Base-by-base conservation (phyloP, 2,888 invertebrate species). In the Sarcophaga carnaria region DNA sequence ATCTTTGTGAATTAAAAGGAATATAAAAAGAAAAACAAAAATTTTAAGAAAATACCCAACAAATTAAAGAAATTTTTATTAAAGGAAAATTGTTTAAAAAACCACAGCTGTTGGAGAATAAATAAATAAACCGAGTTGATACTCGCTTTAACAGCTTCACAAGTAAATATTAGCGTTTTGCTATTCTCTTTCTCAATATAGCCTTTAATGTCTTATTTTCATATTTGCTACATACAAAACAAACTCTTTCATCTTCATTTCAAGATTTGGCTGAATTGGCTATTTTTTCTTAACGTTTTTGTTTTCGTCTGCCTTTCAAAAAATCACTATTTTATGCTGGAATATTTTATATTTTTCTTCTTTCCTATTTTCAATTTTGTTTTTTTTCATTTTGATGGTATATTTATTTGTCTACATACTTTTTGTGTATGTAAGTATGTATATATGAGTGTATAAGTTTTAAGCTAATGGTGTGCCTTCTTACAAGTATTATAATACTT, bases 91-190 rank as follows among this genome's bases (percentile, higher is more conserved):
- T 37, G 37, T 37, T 37, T 60, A 37, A 37, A 72, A 72, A 25
- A 60, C 59, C 47, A 22, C 47, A 62, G 25, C 14, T 60, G 8
- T 49, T 60, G 66, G 25, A 20, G 59, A 64, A 22, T 22, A 22
- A 70, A 80, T 27, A 75, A 17, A 25, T 70, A 37, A 45, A 63
- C 25, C 6, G 6, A 8, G 37, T 37, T 59, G 63, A 81, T 63
- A 76, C 63, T 37, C n/a, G 45, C 25, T 59, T 25, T 77, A 71
- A 20, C 66, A 66, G 11, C 22, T 22, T 11, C 47, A 45, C 60
- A 83, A 83, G 83, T 83, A 83, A 83, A 83, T 78, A 78, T 72
- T 49, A 47, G 37, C 10, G 37, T 10, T 37, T 37, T 37, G 8
- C 8, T 37, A 37, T 37, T 8, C 6, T 37, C 37, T 37, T 37